Evolutionary conservation across 2,888 invertebrate genomes (phyloP), one percentile per base, ranked within the genome.

Genomic region (Euclidia mi): DNA sequence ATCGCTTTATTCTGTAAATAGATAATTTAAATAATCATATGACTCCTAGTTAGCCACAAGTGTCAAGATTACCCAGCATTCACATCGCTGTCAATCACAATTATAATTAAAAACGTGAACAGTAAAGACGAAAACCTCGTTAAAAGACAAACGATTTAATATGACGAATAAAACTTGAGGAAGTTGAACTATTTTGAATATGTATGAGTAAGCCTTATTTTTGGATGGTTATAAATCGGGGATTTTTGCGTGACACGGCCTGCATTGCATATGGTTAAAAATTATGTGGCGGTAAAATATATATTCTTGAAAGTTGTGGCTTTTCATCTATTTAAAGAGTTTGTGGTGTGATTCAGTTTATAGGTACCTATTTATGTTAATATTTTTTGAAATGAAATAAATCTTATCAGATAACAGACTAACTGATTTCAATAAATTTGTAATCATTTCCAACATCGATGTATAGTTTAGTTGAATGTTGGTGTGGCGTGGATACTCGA

Each of bases 11-110:
- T n/a, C n/a, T n/a, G n/a, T n/a, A n/a, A n/a, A n/a, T n/a, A 6
- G 1, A 9, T 35, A 11, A 37, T 28, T 34, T 49, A 12, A 15
- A 29, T 20, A 40, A 17, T n/a, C 17, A 25, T 28, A 17, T 3
- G 9, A 25, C 15, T 15, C 28, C 25, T 40, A 10, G 48, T 49
- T 44, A 40, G 9, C 31, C 25, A 28, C 29, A 44, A 57, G 42
- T 57, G 32, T 34, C 41, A 57, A 70, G 73, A 71, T 73, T 56
- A 65, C 65, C 71, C 65, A 49, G 62, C 56, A 71, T 73, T 31
- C 38, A n/a, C 29, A 37, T 29, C 10, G 50, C 10, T 45, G 55
- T 56, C 55, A 60, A n/a, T n/a, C n/a, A n/a, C n/a, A 60, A 35
- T 58, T 60, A 17, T 14, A 28, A 41, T 52, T 46, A 29, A 41